Percentiles rank a stretch among this genome's conserved stretches.
Conservation (phyloP, 2,888 invertebrate genomes). For the Drosophila vallismaia region DNA sequence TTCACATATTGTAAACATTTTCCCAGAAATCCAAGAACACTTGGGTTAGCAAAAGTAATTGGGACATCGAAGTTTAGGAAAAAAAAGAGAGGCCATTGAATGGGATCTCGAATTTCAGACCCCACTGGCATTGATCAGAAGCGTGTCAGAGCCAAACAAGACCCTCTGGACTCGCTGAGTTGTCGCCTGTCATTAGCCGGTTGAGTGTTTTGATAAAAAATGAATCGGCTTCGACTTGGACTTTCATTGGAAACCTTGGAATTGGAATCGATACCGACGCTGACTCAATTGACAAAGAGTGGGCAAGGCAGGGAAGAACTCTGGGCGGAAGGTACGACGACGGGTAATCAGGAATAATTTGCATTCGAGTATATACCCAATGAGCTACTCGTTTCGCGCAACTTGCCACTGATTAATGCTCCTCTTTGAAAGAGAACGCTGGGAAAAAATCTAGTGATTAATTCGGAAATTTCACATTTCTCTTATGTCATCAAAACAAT, state of each 20-base stretch:
- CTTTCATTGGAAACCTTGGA: constrained; percentile 68
- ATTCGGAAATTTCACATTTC: background rate
- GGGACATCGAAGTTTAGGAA: constrained; percentile 39
- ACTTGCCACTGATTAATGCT: constrained; percentile 68
- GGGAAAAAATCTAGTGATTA: constrained; percentile 3
- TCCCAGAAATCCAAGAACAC: constrained; percentile 30
- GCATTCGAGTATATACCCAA: constrained; percentile 58
- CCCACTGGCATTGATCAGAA: constrained; percentile 69
- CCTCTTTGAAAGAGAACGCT: constrained; percentile 40
- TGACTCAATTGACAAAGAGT: constrained; percentile 47
- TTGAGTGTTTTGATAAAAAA: constrained; percentile 67
- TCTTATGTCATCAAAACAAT: background rate
- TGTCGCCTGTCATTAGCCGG: constrained; percentile 73
- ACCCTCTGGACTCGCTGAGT: constrained; percentile 57
- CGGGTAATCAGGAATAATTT: constrained; percentile 56
- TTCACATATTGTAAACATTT: constrained; percentile 24
- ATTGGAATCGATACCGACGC: constrained; percentile 48
- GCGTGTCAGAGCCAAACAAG: constrained; percentile 55
- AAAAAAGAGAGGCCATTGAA: constrained; percentile 42
- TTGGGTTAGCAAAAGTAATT: constrained; percentile 50
- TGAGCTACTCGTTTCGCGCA: constrained; percentile 75
- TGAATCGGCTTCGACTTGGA: constrained; percentile 44
- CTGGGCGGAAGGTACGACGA: constrained; percentile 8
- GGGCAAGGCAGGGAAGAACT: constrained; percentile 11
- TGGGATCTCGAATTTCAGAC: constrained; percentile 8